phyloP scores from a whole-genome alignment of 2,888 invertebrate genomes.

The Bombylius discolor region DNA sequence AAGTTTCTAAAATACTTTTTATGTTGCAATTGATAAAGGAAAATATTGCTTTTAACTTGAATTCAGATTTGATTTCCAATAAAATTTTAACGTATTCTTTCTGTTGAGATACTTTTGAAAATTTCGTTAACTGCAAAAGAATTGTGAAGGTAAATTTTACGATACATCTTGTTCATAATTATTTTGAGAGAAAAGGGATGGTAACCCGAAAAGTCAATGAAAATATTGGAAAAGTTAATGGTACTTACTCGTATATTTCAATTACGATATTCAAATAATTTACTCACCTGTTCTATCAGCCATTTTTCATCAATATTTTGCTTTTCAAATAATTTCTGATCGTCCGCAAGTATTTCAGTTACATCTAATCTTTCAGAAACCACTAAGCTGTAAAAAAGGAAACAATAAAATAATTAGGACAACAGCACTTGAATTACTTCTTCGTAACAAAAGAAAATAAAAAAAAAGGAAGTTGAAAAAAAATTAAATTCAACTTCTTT shows the following conservation, averaged over 20 bases:
- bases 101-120: constrained; percentile 25
- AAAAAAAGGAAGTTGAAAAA: no score
- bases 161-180: no score
- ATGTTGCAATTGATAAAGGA: constrained; percentile 39
- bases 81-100: constrained; percentile 28
- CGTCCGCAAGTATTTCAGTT: constrained; percentile 11
- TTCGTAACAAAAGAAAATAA: no score
- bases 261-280: neutral
- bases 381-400: no score
- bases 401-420: no score
- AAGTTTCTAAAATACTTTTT: constrained; percentile 39
- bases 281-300: constrained; percentile 32
- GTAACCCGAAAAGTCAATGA: no score
- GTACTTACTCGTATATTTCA: no score
- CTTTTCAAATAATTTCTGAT: constrained; percentile 17
- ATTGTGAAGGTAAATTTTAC: no score
- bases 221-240: no score
- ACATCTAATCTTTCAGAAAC: no score
- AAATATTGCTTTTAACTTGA: constrained; percentile 38
- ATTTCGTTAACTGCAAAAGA: constrained; percentile 27
- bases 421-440: no score
- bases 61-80: constrained; percentile 33
- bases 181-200: no score
- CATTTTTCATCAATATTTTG: constrained; percentile 34
- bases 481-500: constrained; percentile 17